Percentiles rank a stretch among this genome's conserved stretches.
These are phyloP conservation scores for Tympanoctomys barrerae DNA, from an alignment of 2,797 vertebrate genomes.

Conservation along the genomic window DNA sequence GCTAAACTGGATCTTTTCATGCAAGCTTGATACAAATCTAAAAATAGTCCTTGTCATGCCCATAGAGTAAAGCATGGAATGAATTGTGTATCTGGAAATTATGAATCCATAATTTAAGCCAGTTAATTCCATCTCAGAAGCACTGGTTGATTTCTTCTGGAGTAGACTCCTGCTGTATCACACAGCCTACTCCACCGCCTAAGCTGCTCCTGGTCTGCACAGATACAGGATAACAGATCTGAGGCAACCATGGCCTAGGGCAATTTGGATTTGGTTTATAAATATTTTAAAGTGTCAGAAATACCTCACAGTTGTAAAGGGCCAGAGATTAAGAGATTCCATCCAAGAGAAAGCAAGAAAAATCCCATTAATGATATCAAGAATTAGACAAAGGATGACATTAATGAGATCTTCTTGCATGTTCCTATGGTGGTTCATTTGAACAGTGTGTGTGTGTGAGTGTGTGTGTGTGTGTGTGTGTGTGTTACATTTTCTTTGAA, in stretches of 20 bases:
- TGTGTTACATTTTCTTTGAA: constrained; percentile 47
- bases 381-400: constrained; percentile 63
- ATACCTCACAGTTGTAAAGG: constrained; percentile 62
- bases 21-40: constrained; percentile 22
- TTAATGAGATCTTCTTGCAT: constrained; percentile 60
- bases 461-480: not conserved
- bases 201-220: not conserved
- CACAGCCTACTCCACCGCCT: not conserved
- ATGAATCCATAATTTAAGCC: constrained; percentile 42
- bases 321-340: constrained; percentile 69
- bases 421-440: constrained; percentile 63
- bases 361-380: constrained; percentile 53
- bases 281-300: constrained; percentile 80
- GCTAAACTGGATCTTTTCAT: constrained; percentile 20
- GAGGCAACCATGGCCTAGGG: constrained; percentile 51
- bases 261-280: constrained; percentile 68
- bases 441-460: not conserved
- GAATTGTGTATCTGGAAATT: constrained; percentile 55
- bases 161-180: constrained; percentile 4
- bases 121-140: constrained; percentile 4
- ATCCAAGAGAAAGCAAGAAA: constrained; percentile 44
- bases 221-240: constrained; percentile 61
- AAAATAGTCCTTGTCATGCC: not conserved
- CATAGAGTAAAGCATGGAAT: not conserved
- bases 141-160: not conserved